Percentiles rank a stretch among this genome's conserved stretches.
These are phyloP conservation scores for Rhysida immarginata DNA, from an alignment of 1,140 invertebrate species.

Conservation along the genomic window DNA sequence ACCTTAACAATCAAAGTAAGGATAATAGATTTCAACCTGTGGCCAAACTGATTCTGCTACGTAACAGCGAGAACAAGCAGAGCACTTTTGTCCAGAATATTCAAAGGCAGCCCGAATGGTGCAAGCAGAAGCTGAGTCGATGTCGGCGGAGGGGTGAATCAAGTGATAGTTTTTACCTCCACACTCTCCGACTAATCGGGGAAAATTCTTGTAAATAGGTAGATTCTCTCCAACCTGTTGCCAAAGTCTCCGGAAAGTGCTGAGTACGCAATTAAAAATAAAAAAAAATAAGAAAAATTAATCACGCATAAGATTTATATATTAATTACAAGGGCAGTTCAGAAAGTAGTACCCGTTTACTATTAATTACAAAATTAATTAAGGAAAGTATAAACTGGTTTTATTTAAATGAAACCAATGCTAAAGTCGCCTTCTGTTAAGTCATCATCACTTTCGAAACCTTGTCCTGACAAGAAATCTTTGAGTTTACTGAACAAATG, in stretches of 20 bases:
- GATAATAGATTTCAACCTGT: conserved; percentile 38
- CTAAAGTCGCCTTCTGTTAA: too few relatives aligned
- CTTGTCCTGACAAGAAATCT: too few relatives aligned
- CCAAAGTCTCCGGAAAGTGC: conserved; percentile 88
- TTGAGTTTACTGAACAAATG: too few relatives aligned
- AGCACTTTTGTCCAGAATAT: conserved; percentile 93
- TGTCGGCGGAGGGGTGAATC: conserved; percentile 78
- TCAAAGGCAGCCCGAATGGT: conserved; percentile 90
- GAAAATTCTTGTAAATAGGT: conserved; percentile 72
- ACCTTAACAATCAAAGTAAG: too few relatives aligned
- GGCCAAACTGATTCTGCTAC: conserved; percentile 82
- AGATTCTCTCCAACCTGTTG: conserved; percentile 81
- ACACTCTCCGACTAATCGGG: conserved; percentile 86
- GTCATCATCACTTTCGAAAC: too few relatives aligned
- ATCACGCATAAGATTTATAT: background rate
- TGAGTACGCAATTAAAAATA: too few relatives aligned
- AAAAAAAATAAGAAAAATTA: conserved; percentile 7
- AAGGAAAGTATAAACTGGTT: too few relatives aligned
- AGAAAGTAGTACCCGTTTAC: too few relatives aligned
- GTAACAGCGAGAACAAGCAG: conserved; percentile 91
- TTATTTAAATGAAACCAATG: too few relatives aligned
- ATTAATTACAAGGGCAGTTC: too few relatives aligned
- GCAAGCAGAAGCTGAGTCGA: conserved; percentile 58
- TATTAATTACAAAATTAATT: too few relatives aligned
- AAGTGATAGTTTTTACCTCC: conserved; percentile 99